phyloP scores from a whole-genome alignment of 2,113 vertebrate species.

The Proteles cristata region DNA sequence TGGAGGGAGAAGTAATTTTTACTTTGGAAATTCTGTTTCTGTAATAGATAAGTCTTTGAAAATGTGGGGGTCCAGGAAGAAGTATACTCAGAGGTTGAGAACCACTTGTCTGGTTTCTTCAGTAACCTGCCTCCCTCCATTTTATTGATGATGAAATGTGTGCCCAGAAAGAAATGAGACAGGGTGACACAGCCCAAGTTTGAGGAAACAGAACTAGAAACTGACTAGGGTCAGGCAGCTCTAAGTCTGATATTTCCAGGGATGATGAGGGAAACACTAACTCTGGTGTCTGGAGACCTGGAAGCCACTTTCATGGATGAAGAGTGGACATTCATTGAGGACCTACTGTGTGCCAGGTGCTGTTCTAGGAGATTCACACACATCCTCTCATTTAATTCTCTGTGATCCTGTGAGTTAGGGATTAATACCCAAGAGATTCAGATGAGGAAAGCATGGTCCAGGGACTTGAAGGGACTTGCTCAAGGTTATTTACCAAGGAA shows the following conservation, averaged over 20 bases:
- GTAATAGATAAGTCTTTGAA: not conserved
- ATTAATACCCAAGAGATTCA: not conserved
- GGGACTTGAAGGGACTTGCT: not conserved
- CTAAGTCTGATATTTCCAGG: not conserved
- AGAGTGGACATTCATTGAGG: not conserved
- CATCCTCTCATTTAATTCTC: not conserved
- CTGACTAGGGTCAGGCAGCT: not conserved
- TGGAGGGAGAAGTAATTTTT: not conserved
- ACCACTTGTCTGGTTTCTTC: not conserved
- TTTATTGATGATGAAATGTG: not conserved
- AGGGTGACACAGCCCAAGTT: not conserved
- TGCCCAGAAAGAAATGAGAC: not conserved
- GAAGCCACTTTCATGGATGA: not conserved
- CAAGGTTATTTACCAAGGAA: not conserved
- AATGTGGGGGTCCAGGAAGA: not conserved
- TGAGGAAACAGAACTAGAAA: not conserved
- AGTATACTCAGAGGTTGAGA: not conserved
- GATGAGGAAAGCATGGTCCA: not conserved
- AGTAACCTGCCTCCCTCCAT: not conserved
- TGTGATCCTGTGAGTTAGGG: not conserved
- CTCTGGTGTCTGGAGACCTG: not conserved
- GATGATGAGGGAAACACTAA: not conserved
- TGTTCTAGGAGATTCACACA: not conserved
- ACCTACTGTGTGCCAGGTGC: not conserved
- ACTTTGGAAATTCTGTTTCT: not conserved